Evolutionary conservation across 2,888 invertebrate genomes (phyloP).

Genomic region (Scaeva pyrastri): DNA sequence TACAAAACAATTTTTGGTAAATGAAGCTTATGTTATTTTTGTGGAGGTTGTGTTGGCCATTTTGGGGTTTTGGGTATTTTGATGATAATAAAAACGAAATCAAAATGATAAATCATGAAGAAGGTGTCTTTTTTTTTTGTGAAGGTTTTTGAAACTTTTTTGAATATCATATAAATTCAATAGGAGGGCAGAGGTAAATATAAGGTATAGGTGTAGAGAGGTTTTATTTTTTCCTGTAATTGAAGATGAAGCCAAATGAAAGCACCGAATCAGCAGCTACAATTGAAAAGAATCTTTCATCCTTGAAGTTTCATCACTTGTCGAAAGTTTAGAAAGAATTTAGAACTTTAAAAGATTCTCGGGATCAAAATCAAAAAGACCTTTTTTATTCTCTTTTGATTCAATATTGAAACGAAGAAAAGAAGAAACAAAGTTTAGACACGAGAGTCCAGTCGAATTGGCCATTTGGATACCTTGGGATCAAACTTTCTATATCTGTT

Average conservation of each 20-base stretch:
- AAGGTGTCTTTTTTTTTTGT: not conserved
- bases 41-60: not conserved
- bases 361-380: not conserved
- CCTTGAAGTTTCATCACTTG: slow-evolving; percentile 7
- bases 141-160: slow-evolving; percentile 8
- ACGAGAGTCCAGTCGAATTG: not conserved
- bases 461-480: not conserved
- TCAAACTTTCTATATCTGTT: not conserved
- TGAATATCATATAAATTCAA: slow-evolving; percentile 7
- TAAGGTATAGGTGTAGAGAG: too few species aligned
- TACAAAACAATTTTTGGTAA: not conserved
- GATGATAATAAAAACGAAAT: not conserved
- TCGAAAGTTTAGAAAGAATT: not conserved
- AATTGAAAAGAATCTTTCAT: slow-evolving; percentile 5
- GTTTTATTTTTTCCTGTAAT: not conserved
- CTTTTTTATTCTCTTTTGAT: not conserved
- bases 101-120: not conserved
- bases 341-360: not conserved
- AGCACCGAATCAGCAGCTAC: not conserved
- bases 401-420: not conserved
- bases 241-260: slow-evolving; percentile 3
- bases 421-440: not conserved
- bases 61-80: not conserved
- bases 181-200: too few species aligned
- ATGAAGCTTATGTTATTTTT: slow-evolving; percentile 17